phyloP scores from a whole-genome alignment of 1,140 invertebrate species.

The Drosophila tani region DNA sequence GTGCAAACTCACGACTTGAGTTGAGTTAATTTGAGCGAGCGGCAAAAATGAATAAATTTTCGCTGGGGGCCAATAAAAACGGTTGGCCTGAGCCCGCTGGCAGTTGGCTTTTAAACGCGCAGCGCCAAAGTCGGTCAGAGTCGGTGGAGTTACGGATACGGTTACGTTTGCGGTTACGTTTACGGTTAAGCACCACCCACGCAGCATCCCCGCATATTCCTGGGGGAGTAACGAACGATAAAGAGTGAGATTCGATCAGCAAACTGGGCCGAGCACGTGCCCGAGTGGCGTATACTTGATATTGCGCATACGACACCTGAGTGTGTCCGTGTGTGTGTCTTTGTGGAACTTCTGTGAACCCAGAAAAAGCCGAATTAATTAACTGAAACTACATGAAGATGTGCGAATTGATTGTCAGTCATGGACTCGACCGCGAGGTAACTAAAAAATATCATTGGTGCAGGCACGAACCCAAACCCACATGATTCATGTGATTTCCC shows the following conservation, averaged over 20 bases:
- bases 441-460: slow-evolving; percentile 26
- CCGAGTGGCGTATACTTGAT: slow-evolving; percentile 45
- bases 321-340: not conserved
- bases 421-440: slow-evolving; percentile 78
- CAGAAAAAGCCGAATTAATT: slow-evolving; percentile 2
- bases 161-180: not conserved
- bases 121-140: slow-evolving; percentile 51
- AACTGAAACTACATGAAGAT: slow-evolving; percentile 56
- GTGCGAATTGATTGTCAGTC: slow-evolving; percentile 82
- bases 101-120: slow-evolving; percentile 66
- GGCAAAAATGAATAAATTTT: slow-evolving; percentile 41
- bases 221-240: slow-evolving; percentile 47
- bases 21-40: slow-evolving; percentile 58
- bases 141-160: slow-evolving; percentile 2
- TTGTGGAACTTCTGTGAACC: not conserved
- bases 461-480: slow-evolving; percentile 19
- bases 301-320: slow-evolving; percentile 37
- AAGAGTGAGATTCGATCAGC: slow-evolving; percentile 18
- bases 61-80: slow-evolving; percentile 64
- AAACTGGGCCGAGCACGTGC: slow-evolving; percentile 54
- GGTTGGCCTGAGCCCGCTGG: slow-evolving; percentile 32
- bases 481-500: slow-evolving; percentile 55
- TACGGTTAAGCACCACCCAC: not conserved
- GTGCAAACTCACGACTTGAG: slow-evolving; percentile 40
- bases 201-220: slow-evolving; percentile 4